These are phyloP conservation scores for Octodon degus DNA, from an alignment of 2,113 vertebrate species.

Conservation along the genomic window DNA sequence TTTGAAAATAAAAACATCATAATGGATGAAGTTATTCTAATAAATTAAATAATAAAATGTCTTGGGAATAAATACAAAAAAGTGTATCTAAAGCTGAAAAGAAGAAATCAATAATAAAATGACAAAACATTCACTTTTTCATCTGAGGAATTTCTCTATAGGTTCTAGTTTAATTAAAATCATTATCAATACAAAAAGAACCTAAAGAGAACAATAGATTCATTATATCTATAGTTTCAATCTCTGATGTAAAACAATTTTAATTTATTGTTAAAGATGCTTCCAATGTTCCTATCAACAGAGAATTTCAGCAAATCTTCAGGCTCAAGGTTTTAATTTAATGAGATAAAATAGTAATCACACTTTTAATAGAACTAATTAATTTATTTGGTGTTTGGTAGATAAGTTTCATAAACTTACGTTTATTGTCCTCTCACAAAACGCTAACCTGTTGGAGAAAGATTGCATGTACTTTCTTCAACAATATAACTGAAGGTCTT, in stretches of 20 bases:
- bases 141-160: conserved; percentile 4
- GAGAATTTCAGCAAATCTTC: conserved; percentile 22
- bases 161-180: conserved; percentile 19
- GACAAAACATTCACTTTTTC: background rate
- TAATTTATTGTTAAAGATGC: conserved; percentile 36
- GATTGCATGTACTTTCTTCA: conserved; percentile 7
- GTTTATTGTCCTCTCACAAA: conserved; percentile 27
- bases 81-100: background rate
- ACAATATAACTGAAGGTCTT: background rate
- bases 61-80: background rate
- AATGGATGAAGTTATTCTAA: conserved; percentile 32
- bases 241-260: conserved; percentile 26
- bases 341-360: conserved; percentile 58
- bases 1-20: conserved; percentile 47
- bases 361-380: conserved; percentile 53
- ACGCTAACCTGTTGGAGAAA: background rate
- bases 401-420: background rate
- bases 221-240: background rate
- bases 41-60: conserved; percentile 23
- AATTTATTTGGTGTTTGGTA: conserved; percentile 48
- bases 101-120: conserved; percentile 41
- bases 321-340: conserved; percentile 48
- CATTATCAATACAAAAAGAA: conserved; percentile 13
- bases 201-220: background rate
- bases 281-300: conserved; percentile 9